Evolutionary conservation across 2,113 vertebrate genomes (phyloP), one percentile per base, ranked within the genome.

Genomic region (Dicaeum eximium): DNA sequence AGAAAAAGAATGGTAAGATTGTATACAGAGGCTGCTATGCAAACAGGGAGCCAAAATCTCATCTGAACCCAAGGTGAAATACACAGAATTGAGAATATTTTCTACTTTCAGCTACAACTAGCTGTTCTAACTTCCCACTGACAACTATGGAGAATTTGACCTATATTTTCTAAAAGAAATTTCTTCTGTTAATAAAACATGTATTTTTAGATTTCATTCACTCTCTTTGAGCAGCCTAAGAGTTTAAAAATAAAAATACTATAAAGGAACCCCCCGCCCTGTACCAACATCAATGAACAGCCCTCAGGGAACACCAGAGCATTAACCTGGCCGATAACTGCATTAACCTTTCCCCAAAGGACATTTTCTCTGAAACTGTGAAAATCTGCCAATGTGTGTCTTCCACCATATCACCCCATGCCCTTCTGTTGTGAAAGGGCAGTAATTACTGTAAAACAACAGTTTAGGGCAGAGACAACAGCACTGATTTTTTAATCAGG

Each of bases 261-360:
- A 48, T 0, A 64, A 70, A 77, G 56, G 33, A 80, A 11, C 5
- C 14, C 7, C 7, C 21, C 27, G 3, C 22, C 9, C 9, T 1
- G 6, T 9, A 44, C 24, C 50, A 15, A 4, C 74, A 83, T 80
- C 56, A 95, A 71, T 60, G 71, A 67, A 80, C 61, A 83, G 56
- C 81, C 80, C 69, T 53, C 61, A 51, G 81, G 74, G 90, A 82
- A 51, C 0, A 3, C 60, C 40, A 71, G 75, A 48, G 35, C 9
- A 7, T 85, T 85, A 95, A 92, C 57, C 22, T 64, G 45, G 56
- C 69, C 6, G 1, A 66, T 92, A 93, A 91, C 89, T 89, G 72
- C 91, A 89, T 95, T 97, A 96, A 96, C 96, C 95, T 94, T 89
- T 93, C 87, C 94, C 85, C 8, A 1, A 27, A 85, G 83, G 86